Base-by-base conservation (phyloP, 2,797 vertebrate genomes). In the Remorina albescens region DNA sequence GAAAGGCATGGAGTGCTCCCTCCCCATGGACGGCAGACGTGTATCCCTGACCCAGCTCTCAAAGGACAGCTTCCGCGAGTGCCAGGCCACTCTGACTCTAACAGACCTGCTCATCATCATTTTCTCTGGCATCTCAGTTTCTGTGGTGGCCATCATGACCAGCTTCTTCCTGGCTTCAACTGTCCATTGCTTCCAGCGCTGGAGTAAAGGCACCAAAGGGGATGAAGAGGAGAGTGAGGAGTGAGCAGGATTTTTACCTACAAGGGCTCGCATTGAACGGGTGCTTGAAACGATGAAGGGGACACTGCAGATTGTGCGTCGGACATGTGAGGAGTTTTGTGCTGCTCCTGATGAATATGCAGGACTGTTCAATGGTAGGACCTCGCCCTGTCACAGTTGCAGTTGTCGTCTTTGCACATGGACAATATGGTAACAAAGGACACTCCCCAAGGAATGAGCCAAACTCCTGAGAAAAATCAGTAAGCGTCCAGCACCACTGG, bases 131-230 rank as follows among this genome's bases (percentile, higher is more conserved):
- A 98, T 99, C 10, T 98, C 96, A 0, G 97, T 99, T 79, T 99
- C 97, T 21, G 95, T 99, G 13, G 97, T 96, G 26, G 98, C 98
- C 87, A 99, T 99, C 77, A 96, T 97, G 73, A 97, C 98, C 10
- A 99, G 98, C 93, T 99, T 99, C 92, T 96, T 99, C 92, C 93
- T 99, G 93, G 98, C 98, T 37, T 97, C 97, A 4, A 96, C 97
- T 39, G 98, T 98, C 18, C 98, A 98, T 85, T 99, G 97, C 86
- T 99, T 99, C 95, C 98, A 99, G 81, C 96, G 96, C 76, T 98
- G 97, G 88, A 98, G 95, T 90, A 99, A 98, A 91, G 97, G 97
- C 65, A 84, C 93, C 0, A 98, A 98, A 47, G 96, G 97, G 0
- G 98, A 99, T 0, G 98, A 99, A 2, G 97, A 98, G n/a, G 95